These are phyloP conservation scores for Phoxinus dragarum DNA, from an alignment of 2,797 vertebrate genomes.

Conservation along the genomic window DNA sequence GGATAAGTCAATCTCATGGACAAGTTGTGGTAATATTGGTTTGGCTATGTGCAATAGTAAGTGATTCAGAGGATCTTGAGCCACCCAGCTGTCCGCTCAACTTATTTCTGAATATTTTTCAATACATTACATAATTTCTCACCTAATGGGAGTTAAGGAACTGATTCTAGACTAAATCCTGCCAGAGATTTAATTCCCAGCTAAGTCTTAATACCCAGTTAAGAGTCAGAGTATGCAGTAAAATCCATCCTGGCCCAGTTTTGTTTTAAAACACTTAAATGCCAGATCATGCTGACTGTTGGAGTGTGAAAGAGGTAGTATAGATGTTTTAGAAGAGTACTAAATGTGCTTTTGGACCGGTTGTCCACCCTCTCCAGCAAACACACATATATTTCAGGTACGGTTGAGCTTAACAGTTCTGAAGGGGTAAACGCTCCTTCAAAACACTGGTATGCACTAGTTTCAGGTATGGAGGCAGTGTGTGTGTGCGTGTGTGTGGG, in stretches of 20 bases:
- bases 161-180: slow-evolving; percentile 42
- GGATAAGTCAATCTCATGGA: not conserved
- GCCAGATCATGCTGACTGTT: slow-evolving; percentile 15
- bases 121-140: slow-evolving; percentile 51
- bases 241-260: slow-evolving; percentile 41
- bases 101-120: slow-evolving; percentile 21
- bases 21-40: slow-evolving; percentile 31
- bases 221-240: slow-evolving; percentile 42
- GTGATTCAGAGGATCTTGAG: slow-evolving; percentile 38
- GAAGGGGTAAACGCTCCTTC: not conserved
- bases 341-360: not conserved
- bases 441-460: not conserved
- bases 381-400: not conserved
- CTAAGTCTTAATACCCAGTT: slow-evolving; percentile 40
- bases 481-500: not conserved
- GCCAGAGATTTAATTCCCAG: slow-evolving; percentile 41
- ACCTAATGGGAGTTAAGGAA: slow-evolving; percentile 36
- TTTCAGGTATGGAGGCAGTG: not conserved
- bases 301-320: slow-evolving; percentile 23
- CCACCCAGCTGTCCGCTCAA: slow-evolving; percentile 23
- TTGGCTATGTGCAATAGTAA: slow-evolving; percentile 19
- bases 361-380: not conserved
- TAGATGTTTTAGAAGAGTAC: slow-evolving; percentile 39
- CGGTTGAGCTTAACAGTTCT: not conserved
- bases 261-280: slow-evolving; percentile 8